Percentiles rank a stretch among this genome's conserved stretches.
Conservation (phyloP, 2,113 vertebrate genomes). For the Maccullochella peelii region DNA sequence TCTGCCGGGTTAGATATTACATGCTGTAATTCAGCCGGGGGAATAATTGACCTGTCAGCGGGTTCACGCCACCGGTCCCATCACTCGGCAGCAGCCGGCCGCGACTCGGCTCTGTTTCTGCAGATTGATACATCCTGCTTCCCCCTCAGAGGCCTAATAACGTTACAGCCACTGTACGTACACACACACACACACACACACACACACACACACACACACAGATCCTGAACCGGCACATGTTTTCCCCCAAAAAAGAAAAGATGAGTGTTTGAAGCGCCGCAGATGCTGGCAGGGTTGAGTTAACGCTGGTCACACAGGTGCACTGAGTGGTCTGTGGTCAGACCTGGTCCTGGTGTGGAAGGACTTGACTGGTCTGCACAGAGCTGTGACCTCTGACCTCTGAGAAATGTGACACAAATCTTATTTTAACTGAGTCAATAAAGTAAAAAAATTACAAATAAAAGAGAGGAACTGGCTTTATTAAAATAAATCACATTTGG, state of each 20-base stretch:
- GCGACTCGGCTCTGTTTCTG: slow-evolving; percentile 49
- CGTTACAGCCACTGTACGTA: slow-evolving; percentile 1
- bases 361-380: too few species aligned
- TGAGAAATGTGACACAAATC: too few species aligned
- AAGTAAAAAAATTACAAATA: too few species aligned
- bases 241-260: background rate
- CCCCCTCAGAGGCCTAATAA: slow-evolving; percentile 64
- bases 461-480: too few species aligned
- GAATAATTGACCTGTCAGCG: slow-evolving; percentile 83
- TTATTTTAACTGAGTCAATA: too few species aligned
- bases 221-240: background rate
- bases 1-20: slow-evolving; percentile 72
- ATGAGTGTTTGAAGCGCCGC: background rate
- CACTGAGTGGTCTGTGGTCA: background rate
- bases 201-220: background rate
- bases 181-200: slow-evolving; percentile 38
- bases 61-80: slow-evolving; percentile 60
- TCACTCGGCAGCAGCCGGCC: slow-evolving; percentile 56
- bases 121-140: slow-evolving; percentile 75
- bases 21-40: slow-evolving; percentile 79
- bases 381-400: too few species aligned
- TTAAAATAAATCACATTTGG: too few species aligned
- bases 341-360: background rate
- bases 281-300: too few species aligned
- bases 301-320: background rate